A percentile compares a stretch with the other conserved stretches of the same genome.
These are phyloP conservation scores for Epinephelus coioides DNA, from an alignment of 2,797 vertebrate species.

Conservation along the genomic window DNA sequence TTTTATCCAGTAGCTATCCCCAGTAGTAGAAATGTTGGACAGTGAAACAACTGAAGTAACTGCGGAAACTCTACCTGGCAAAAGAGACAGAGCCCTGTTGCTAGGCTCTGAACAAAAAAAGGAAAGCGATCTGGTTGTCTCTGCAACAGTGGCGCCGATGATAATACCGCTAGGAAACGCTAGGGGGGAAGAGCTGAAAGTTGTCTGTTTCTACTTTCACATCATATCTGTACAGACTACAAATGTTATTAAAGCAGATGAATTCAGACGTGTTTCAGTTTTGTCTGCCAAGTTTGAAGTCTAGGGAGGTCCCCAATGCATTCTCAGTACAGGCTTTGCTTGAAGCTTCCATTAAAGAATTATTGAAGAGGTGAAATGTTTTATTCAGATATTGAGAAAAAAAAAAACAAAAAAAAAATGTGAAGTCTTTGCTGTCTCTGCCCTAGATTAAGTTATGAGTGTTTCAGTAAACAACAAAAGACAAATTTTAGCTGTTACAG, in stretches of 20 bases:
- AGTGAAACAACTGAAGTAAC: no score
- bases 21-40: no score
- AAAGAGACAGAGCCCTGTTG: no score
- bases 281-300: constrained; percentile 49
- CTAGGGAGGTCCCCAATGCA: constrained; percentile 27
- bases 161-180: no score
- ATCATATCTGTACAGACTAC: constrained; percentile 13
- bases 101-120: no score
- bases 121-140: no score
- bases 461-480: constrained; percentile 61
- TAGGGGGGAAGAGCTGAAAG: no score
- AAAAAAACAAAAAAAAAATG: constrained; percentile 17
- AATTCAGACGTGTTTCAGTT: constrained; percentile 33
- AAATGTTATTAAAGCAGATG: constrained; percentile 38
- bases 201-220: background rate
- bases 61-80: no score
- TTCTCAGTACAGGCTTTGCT: constrained; percentile 45
- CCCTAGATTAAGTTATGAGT: constrained; percentile 62
- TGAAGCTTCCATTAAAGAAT: constrained; percentile 68
- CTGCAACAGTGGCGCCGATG: no score
- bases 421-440: constrained; percentile 55
- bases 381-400: constrained; percentile 65
- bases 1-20: no score
- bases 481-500: constrained; percentile 29
- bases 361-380: constrained; percentile 73